Evolutionary conservation across 2,888 invertebrate species (phyloP), one percentile per base, ranked within the genome.

Genomic region (Drosophila siamana): DNA sequence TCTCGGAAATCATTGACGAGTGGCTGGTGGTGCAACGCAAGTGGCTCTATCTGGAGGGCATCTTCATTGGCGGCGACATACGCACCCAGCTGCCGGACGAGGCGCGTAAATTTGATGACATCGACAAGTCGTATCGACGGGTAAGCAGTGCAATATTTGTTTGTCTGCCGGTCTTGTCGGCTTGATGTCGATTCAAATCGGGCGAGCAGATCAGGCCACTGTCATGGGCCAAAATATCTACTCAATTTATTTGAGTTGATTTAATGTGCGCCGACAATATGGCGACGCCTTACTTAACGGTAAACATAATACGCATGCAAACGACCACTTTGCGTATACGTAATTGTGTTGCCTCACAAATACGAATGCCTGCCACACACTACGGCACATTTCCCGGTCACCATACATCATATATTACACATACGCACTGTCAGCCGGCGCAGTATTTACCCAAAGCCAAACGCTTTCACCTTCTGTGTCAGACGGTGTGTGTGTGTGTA

Each of bases 1-100:
- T 98, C 66, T 95, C 96, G 0, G 97, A 98, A 92, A 96, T 98
- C 5, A 94, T 98, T 2, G 97, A 97, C 66, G 96, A 96, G 75
- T 98, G 98, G 98, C 93, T 96, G 90, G 94, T 95, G 2, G 95
- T 97, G 2, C 98, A 98, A 90, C 93, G 96, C 63, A 98, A 97
- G 91, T 98, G 98, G 98, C 93, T 98, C 74, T 97, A 98, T 89
- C 93, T 98, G 73, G 98, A 98, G 90, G 97, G 97, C 0, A 98
- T 98, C 69, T 98, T 98, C 90, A 95, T 97, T 0, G 97, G 96
- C 0, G 97, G 97, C 4, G 98, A 98, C 89, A 98, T 98, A 74
- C 93, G 97, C 51, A 92, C 94, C 0, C 98, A 98, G 89, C 92
- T 98, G 55, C 97, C 98, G 0, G 97, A 97, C 1, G 98, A 98